Percentiles rank a stretch among this genome's conserved stretches.
Evolutionary conservation across 2,797 vertebrate genomes (phyloP).

Genomic region (Ceryle rudis): DNA sequence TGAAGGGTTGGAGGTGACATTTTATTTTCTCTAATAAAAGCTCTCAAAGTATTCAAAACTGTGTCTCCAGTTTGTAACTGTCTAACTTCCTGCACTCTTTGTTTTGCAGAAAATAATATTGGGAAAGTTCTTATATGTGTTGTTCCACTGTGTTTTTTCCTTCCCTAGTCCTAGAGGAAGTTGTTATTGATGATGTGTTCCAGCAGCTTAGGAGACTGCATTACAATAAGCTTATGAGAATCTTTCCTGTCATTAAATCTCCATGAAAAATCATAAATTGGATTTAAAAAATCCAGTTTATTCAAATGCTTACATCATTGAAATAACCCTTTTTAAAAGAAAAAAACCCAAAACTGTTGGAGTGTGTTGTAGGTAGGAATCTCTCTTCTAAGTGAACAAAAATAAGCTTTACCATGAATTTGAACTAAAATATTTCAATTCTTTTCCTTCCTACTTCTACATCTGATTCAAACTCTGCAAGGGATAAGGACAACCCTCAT

Average conservation of each 20-base stretch:
- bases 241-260: not conserved
- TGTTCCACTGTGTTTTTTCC: not conserved
- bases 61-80: not conserved
- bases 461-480: not conserved
- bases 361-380: not conserved
- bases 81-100: not conserved
- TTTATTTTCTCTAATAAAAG: not conserved
- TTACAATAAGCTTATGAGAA: not conserved
- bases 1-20: not conserved
- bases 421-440: not conserved
- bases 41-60: not conserved
- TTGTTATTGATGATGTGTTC: not conserved
- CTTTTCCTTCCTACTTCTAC: not conserved
- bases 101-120: not conserved
- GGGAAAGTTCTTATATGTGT: not conserved
- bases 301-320: not conserved
- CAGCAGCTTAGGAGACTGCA: not conserved
- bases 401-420: not conserved
- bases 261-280: slow-evolving; percentile 33
- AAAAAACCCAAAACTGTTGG: too few relatives aligned
- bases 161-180: not conserved
- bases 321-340: not conserved
- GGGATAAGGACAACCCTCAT: not conserved
- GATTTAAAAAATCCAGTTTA: slow-evolving; percentile 11
- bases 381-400: not conserved